Percentiles rank a stretch among this genome's conserved stretches.
These are phyloP conservation scores for Leptodactylus fallax DNA, from an alignment of 2,797 vertebrate species.

Conservation along the genomic window DNA sequence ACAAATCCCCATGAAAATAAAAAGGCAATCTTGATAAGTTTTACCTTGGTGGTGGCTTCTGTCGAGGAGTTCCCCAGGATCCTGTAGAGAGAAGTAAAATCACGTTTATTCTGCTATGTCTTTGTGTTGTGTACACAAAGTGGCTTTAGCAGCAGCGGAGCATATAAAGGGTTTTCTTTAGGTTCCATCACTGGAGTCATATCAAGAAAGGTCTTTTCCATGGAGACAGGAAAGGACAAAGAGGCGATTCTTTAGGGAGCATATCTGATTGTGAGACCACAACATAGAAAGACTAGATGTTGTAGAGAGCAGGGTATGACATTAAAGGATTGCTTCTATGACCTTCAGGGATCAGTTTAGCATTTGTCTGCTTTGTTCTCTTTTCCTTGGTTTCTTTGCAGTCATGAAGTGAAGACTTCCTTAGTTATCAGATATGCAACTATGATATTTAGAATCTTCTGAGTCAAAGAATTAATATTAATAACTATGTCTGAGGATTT, in stretches of 20 bases:
- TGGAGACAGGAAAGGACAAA: neutral
- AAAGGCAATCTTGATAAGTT: neutral
- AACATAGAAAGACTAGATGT: neutral
- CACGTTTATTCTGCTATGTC: neutral
- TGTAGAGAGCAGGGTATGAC: neutral
- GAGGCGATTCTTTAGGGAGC: neutral
- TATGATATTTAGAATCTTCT: too few species aligned
- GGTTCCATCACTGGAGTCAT: neutral
- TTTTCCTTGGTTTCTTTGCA: neutral
- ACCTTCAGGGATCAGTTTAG: neutral
- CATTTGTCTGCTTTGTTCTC: neutral
- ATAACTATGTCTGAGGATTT: neutral
- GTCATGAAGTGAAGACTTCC: neutral
- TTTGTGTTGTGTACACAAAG: neutral
- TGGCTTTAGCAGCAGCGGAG: neutral
- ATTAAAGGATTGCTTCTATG: neutral
- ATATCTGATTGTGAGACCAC: neutral
- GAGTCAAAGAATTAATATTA: neutral
- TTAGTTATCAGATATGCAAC: too few species aligned
- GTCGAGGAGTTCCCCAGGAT: constrained; percentile 16
- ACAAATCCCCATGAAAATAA: neutral
- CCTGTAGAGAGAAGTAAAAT: constrained; percentile 6
- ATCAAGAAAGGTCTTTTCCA: neutral
- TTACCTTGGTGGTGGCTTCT: constrained; percentile 36
- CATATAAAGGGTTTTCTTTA: neutral